Base-by-base conservation (phyloP, 1,140 invertebrate species). In the Achatina immaculata region DNA sequence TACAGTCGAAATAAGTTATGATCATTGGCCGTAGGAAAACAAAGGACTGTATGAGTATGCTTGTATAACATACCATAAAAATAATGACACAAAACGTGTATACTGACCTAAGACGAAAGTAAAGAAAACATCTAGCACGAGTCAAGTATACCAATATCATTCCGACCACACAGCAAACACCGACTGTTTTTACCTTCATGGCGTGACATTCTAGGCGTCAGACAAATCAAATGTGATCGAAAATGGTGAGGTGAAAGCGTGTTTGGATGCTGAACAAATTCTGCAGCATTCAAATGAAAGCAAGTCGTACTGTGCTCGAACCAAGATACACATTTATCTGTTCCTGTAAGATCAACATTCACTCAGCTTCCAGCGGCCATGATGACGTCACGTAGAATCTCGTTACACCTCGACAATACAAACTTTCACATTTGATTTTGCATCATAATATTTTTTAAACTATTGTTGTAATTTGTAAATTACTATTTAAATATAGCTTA, bases 181-280 rank as follows among this genome's bases (percentile, higher is more conserved):
- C n/a, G n/a, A n/a, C n/a, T n/a, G n/a, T 62, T 92, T 93, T 92
- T 93, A 95, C 94, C 94, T 94, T 95, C 94, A 94, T 95, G 94
- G 93, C 94, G 94, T 94, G 94, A 95, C 94, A 95, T 95, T 94
- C 94, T 89, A 85, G 72, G 62, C 21, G 75, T 36, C 73, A 24
- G 58, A 77, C 36, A 66, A 24, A 21, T 51, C 72, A 62, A 45
- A 42, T 73, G 36, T 40, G 38, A 69, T 58, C 34, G 24, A 68
- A 68, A 65, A 68, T 1, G 38, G 43, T 28, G 38, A 21, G 48
- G 38, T 48, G n/a, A 24, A 62, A 34, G 36, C 45, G 36, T 58
- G 65, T 81, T 45, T 21, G 40, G 65, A 55, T 65, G 31, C 43
- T 72, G 38, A n/a, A 72, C n/a, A 31, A 48, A 40, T n/a, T 48